phyloP scores from a whole-genome alignment of 2,113 vertebrate species.

The Pomatorhinus ruficollis region DNA sequence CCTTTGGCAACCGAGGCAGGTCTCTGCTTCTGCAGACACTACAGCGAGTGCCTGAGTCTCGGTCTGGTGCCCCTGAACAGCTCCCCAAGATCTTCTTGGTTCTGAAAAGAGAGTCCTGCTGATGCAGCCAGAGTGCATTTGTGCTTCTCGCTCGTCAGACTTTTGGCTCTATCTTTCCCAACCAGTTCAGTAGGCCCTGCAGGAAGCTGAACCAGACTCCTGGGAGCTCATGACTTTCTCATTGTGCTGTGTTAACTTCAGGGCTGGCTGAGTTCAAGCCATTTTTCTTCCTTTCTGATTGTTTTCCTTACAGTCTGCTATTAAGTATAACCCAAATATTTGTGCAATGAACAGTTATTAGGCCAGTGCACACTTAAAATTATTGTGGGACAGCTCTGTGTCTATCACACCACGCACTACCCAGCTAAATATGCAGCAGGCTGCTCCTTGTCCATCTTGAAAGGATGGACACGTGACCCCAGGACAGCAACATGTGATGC shows the following conservation, averaged over 20 bases:
- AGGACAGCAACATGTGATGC: not conserved
- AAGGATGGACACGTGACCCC: too few relatives aligned
- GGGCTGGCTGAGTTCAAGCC: not conserved
- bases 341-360: not conserved
- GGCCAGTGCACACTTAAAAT: not conserved
- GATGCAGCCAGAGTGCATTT: slow-evolving; percentile 53
- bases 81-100: slow-evolving; percentile 33
- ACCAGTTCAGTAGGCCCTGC: slow-evolving; percentile 52
- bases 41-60: not conserved
- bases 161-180: slow-evolving; percentile 29
- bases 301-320: not conserved
- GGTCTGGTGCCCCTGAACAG: slow-evolving; percentile 60
- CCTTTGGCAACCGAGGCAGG: slow-evolving; percentile 6
- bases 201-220: slow-evolving; percentile 45
- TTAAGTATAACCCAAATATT: slow-evolving; percentile 15
- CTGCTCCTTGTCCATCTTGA: not conserved
- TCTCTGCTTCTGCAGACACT: slow-evolving; percentile 28
- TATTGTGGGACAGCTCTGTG: not conserved
- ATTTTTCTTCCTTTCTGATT: slow-evolving; percentile 26
- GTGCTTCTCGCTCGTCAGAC: slow-evolving; percentile 4
- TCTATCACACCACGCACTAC: not conserved
- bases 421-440: not conserved
- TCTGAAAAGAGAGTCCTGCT: slow-evolving; percentile 52
- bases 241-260: slow-evolving; percentile 27
- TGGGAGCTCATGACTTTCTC: slow-evolving; percentile 40